Evolutionary conservation across 2,797 vertebrate species (phyloP).

Genomic region (Periophthalmus magnuspinnatus): DNA sequence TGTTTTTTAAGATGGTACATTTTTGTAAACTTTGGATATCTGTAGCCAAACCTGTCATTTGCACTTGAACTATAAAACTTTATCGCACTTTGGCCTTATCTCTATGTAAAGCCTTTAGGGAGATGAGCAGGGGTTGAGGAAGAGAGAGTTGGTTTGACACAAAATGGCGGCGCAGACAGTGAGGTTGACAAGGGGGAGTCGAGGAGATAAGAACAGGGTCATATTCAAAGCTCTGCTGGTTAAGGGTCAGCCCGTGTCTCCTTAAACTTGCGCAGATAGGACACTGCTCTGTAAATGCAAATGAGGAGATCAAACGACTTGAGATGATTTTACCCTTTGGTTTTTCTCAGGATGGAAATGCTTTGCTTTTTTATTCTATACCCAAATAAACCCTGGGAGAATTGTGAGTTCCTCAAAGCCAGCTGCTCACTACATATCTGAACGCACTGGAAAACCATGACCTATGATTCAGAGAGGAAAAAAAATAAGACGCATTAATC

Average conservation of each 20-base stretch:
- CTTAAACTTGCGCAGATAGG: slow-evolving; percentile 60
- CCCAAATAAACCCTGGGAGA: slow-evolving; percentile 62
- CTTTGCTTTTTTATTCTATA: slow-evolving; percentile 38
- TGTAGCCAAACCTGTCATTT: no score
- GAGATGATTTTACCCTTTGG: slow-evolving; percentile 68
- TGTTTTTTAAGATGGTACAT: no score
- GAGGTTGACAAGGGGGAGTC: slow-evolving; percentile 22
- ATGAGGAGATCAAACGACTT: slow-evolving; percentile 75
- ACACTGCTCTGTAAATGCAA: slow-evolving; percentile 67
- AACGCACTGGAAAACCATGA: slow-evolving; percentile 50
- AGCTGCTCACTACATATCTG: slow-evolving; percentile 40
- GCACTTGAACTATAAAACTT: slow-evolving; percentile 10
- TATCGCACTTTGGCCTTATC: slow-evolving; percentile 52
- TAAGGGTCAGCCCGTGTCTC: slow-evolving; percentile 33
- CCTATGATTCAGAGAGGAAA: slow-evolving; percentile 37
- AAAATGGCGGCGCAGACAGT: slow-evolving; percentile 37
- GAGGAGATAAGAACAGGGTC: slow-evolving; percentile 14
- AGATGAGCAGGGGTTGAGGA: slow-evolving; percentile 51
- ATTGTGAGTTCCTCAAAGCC: slow-evolving; percentile 56
- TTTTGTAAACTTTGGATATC: no score
- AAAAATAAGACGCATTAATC: slow-evolving; percentile 26
- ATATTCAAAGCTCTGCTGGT: slow-evolving; percentile 27
- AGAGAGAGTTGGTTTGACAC: slow-evolving; percentile 18
- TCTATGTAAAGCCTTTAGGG: slow-evolving; percentile 58
- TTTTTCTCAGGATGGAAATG: slow-evolving; percentile 68